Evolutionary conservation across 2,797 vertebrate genomes (phyloP).

Genomic region (Spheniscus humboldti): DNA sequence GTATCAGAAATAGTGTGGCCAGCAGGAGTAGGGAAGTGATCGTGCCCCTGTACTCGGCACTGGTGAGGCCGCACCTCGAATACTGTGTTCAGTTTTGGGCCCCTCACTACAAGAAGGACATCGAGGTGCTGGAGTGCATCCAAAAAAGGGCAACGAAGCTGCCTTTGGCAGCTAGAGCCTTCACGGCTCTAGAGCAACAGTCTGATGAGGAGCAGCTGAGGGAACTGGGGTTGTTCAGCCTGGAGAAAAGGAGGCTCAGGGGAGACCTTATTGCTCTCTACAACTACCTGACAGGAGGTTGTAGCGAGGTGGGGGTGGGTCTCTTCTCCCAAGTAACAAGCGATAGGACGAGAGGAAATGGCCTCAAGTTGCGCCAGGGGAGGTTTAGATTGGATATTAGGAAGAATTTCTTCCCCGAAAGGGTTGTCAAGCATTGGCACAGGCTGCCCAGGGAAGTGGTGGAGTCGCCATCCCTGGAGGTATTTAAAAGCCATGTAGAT

Average conservation of each 20-base stretch:
- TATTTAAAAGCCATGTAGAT: neutral
- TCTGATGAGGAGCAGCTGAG: neutral
- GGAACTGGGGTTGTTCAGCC: too few species aligned
- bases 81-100: neutral
- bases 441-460: neutral
- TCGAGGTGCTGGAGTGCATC: neutral
- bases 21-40: neutral
- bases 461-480: neutral
- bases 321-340: neutral
- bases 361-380: neutral
- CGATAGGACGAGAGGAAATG: rapidly evolving
- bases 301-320: neutral
- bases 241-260: neutral
- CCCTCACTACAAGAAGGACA: neutral
- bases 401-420: neutral
- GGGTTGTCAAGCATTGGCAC: neutral
- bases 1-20: neutral
- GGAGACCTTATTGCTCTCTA: neutral
- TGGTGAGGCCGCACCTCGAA: neutral
- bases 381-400: neutral
- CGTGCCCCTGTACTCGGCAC: too few species aligned
- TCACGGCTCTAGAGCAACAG: neutral
- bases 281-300: neutral
- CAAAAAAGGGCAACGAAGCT: neutral
- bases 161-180: too few species aligned